Evolutionary conservation across 1,140 invertebrate genomes (phyloP), one percentile per base, ranked within the genome.

Genomic region (Orchesella cincta): DNA sequence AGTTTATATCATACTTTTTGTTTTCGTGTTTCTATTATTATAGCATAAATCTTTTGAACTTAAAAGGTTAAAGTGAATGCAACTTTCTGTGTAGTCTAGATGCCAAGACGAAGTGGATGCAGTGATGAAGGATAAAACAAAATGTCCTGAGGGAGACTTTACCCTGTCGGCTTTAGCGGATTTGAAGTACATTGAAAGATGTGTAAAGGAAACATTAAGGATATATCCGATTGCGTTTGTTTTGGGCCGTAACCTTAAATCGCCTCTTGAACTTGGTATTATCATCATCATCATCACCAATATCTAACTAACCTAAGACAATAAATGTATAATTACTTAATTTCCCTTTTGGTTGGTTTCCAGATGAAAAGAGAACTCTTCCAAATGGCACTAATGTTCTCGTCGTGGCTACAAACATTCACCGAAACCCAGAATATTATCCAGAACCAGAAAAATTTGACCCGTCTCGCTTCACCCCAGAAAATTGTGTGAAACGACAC

Each of bases 201-300:
- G 88, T 74, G 87, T 92, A 36, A 91, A 91, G 83, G 90, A 91
- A 84, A 83, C 87, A 0, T 80, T 90, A 14, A 81, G 90, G 71
- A 78, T 91, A 1, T 90, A 86, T 81, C 90, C 90, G 0, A 87
- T 88, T 33, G 90, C 91, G 0, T 89, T 89, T 3, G 80, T 87
- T 1, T 87, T 90, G 74, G 86, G 83, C 0, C 83, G 90, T 73
- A 74, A 77, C 28, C 77, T 89, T 14, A 3, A 67, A 67, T 5
- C 28, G 5, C 62, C 62, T 0, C 83, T 83, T 14, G 83, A 87
- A 77, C 86, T 46, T 8, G 39, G 39, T 46, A 46, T 46, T n/a
- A n/a, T n/a, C n/a, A n/a, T n/a, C n/a, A n/a, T n/a, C n/a, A n/a
- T n/a, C n/a, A n/a, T n/a, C n/a, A n/a, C n/a, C n/a, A n/a, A n/a